phyloP scores from a whole-genome alignment of 2,888 invertebrate species.

The Trachelus troglodyta region DNA sequence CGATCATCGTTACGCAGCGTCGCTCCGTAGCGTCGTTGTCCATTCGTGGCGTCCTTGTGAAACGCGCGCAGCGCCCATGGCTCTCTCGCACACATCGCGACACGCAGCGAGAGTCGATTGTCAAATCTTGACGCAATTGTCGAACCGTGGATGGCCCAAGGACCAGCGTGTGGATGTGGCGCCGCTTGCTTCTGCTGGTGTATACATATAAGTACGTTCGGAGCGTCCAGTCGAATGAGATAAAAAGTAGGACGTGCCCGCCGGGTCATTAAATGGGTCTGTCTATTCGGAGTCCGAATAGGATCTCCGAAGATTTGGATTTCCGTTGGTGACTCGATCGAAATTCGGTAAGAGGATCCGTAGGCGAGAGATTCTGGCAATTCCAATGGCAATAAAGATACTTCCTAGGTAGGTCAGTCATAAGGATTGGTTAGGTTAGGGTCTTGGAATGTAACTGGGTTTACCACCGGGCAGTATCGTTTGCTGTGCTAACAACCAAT shows the following conservation, averaged over 20 bases:
- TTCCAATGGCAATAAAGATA: neutral
- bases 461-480: neutral
- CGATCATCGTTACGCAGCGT: neutral
- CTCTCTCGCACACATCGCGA: neutral
- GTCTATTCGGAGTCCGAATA: neutral
- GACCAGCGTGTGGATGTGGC: neutral
- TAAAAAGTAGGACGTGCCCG: neutral
- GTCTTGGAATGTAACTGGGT: neutral
- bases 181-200: neutral
- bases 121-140: conserved; percentile 3
- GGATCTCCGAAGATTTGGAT: neutral
- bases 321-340: neutral
- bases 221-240: neutral
- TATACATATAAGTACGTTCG: neutral
- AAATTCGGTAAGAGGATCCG: neutral
- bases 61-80: neutral
- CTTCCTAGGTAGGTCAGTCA: neutral
- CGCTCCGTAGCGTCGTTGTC: too few relatives aligned
- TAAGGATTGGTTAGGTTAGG: neutral
- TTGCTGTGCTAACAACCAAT: neutral
- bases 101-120: neutral
- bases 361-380: neutral
- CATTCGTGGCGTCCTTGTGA: neutral
- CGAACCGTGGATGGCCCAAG: neutral
- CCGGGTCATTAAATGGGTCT: neutral